Conservation (phyloP, 2,113 vertebrate genomes). For the Nansenia antarctica region DNA sequence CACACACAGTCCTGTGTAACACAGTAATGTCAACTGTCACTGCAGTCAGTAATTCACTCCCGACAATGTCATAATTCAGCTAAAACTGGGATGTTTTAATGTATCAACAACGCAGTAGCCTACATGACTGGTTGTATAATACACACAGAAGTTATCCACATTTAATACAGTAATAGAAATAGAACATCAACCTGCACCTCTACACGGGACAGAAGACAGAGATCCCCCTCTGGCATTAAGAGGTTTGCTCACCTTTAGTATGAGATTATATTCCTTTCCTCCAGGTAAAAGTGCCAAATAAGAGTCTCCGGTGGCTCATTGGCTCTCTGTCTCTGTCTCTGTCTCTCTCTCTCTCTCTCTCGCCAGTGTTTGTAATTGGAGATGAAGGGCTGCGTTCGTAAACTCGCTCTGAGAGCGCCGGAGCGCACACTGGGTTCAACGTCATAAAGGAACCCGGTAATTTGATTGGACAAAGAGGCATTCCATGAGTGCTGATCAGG, state of each 20-base stretch:
- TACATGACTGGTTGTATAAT: background rate
- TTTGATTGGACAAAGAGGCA: too few relatives aligned
- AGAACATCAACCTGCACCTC: background rate
- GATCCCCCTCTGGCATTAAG: background rate
- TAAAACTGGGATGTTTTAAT: too few relatives aligned
- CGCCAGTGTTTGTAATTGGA: constrained; percentile 12
- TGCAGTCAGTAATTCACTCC: too few relatives aligned
- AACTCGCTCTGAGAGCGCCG: too few relatives aligned
- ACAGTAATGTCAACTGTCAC: too few relatives aligned
- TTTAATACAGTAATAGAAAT: background rate
- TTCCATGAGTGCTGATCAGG: too few relatives aligned
- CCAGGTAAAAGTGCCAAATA: background rate
- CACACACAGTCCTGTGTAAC: too few relatives aligned
- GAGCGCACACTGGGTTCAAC: too few relatives aligned
- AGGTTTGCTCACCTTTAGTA: constrained; percentile 8
- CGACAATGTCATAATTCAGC: too few relatives aligned
- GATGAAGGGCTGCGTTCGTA: too few relatives aligned
- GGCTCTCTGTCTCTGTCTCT: constrained; percentile 26
- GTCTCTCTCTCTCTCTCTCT: constrained; percentile 41
- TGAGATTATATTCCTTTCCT: constrained; percentile 5
- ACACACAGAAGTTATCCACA: background rate
- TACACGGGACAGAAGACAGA: background rate
- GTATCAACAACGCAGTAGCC: too few relatives aligned
- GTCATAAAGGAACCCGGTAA: too few relatives aligned
- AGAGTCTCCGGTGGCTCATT: constrained; percentile 32